Conservation (phyloP, 2,888 invertebrate species). For the Nowickia ferox region DNA sequence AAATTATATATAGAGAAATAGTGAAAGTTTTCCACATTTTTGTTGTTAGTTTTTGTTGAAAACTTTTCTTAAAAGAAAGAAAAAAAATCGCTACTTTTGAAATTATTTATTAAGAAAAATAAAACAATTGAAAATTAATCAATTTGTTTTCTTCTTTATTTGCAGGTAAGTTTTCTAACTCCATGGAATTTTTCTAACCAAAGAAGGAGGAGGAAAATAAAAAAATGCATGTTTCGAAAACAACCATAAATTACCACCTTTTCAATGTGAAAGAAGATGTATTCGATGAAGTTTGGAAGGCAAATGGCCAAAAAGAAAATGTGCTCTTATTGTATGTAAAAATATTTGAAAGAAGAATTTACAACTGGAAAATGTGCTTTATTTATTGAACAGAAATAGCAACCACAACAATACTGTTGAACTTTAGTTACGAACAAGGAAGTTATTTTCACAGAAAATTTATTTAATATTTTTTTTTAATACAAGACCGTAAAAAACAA, state of each 20-base stretch:
- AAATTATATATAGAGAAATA: constrained; percentile 62
- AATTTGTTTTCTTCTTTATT: constrained; percentile 69
- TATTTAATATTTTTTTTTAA: background rate
- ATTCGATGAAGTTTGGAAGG: constrained; percentile 24
- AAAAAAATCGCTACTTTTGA: constrained; percentile 25
- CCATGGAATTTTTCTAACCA: constrained; percentile 48
- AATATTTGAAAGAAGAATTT: background rate
- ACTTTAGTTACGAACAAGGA: constrained; percentile 28
- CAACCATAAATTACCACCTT: constrained; percentile 62
- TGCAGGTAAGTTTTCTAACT: constrained; percentile 66
- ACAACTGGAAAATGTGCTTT: background rate
- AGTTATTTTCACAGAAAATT: constrained; percentile 23
- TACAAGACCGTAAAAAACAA: background rate
- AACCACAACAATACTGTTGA: constrained; percentile 13
- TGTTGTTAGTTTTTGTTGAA: background rate
- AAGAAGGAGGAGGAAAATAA: constrained; percentile 10
- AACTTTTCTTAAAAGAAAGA: constrained; percentile 24
- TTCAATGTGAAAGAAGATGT: constrained; percentile 15
- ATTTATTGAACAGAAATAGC: background rate
- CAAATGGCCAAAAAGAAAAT: constrained; percentile 29
- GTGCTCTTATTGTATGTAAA: constrained; percentile 48
- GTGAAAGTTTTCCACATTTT: constrained; percentile 64
- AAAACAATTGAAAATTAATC: constrained; percentile 73
- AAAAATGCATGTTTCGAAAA: constrained; percentile 70
- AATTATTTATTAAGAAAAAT: constrained; percentile 43